phyloP scores from a whole-genome alignment of 37 sponge, comb jelly and placozoan genomes.

The Diacarnus erythraeanus region DNA sequence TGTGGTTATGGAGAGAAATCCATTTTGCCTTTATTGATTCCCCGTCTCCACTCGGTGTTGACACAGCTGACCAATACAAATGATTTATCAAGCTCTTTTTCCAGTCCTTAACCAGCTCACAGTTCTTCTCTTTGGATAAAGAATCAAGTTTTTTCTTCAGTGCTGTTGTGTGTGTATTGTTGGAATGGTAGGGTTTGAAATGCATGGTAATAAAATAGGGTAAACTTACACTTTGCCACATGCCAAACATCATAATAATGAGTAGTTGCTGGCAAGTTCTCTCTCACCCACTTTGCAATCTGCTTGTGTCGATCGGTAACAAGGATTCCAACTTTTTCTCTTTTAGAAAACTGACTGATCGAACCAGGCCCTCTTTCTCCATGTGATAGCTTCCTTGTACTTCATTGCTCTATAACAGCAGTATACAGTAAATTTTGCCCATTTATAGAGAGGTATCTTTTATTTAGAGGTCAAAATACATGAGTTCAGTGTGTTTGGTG shows the following conservation, averaged over 20 bases:
- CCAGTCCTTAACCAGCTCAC: slow-evolving; percentile 42
- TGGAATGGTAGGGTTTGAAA: not conserved
- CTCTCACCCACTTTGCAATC: slow-evolving; percentile 52
- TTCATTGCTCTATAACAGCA: slow-evolving; percentile 18
- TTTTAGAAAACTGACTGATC: slow-evolving; percentile 11
- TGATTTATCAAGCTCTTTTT: slow-evolving; percentile 54
- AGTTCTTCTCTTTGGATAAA: slow-evolving; percentile 49
- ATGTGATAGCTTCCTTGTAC: slow-evolving; percentile 48
- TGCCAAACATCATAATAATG: slow-evolving; percentile 65
- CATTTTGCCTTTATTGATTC: slow-evolving; percentile 46
- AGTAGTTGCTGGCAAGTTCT: slow-evolving; percentile 3
- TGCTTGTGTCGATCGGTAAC: slow-evolving; percentile 54
- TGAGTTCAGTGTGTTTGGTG: too few relatives aligned
- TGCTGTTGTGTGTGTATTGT: not conserved
- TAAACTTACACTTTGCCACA: slow-evolving; percentile 55
- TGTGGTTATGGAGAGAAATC: slow-evolving; percentile 51
- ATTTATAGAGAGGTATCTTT: too few relatives aligned
- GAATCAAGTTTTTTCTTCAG: slow-evolving; percentile 29
- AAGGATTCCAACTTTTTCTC: slow-evolving; percentile 8
- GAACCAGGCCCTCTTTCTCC: slow-evolving; percentile 51
- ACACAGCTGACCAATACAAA: slow-evolving; percentile 45
- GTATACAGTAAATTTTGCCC: too few relatives aligned
- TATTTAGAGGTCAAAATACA: slow-evolving; percentile 6
- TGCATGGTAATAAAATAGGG: not conserved
- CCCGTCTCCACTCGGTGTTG: slow-evolving; percentile 34